Percentiles rank a stretch among this genome's conserved stretches.
Evolutionary conservation across 2,888 invertebrate species (phyloP).

Genomic region (Elysia crispata): DNA sequence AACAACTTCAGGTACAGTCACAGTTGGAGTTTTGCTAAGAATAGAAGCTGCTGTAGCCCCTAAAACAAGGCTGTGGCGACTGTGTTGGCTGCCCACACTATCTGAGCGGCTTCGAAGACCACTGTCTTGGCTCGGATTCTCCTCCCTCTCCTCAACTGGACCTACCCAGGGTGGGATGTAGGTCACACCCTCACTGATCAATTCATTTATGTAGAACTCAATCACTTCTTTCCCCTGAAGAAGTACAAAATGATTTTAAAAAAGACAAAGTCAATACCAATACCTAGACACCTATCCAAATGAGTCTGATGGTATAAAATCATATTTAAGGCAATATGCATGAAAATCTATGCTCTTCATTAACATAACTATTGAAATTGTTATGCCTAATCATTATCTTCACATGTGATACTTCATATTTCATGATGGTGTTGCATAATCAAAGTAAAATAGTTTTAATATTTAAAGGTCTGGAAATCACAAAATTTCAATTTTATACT

Average conservation of each 20-base stretch:
- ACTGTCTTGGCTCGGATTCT: slow-evolving; percentile 68
- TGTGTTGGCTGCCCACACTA: slow-evolving; percentile 60
- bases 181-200: slow-evolving; percentile 86
- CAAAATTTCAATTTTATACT: background rate
- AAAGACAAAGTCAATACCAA: background rate
- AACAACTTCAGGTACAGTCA: too few relatives aligned
- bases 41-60: slow-evolving; percentile 77
- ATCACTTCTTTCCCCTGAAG: slow-evolving; percentile 93
- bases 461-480: background rate
- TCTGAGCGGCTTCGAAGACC: slow-evolving; percentile 68
- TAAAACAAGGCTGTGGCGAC: slow-evolving; percentile 73
- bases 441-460: too few relatives aligned
- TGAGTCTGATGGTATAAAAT: background rate
- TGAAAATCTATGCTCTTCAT: too few relatives aligned
- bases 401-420: too few relatives aligned
- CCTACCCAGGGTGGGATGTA: slow-evolving; percentile 83
- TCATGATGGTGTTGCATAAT: too few relatives aligned
- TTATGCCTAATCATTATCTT: too few relatives aligned
- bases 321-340: background rate
- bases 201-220: slow-evolving; percentile 89
- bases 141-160: slow-evolving; percentile 54
- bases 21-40: slow-evolving; percentile 40
- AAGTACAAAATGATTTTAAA: background rate
- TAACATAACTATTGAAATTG: too few relatives aligned
- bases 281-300: background rate